Evolutionary conservation across 1,140 invertebrate species (phyloP), one percentile per base, ranked within the genome.

Genomic region (Drosophila eugracilis): DNA sequence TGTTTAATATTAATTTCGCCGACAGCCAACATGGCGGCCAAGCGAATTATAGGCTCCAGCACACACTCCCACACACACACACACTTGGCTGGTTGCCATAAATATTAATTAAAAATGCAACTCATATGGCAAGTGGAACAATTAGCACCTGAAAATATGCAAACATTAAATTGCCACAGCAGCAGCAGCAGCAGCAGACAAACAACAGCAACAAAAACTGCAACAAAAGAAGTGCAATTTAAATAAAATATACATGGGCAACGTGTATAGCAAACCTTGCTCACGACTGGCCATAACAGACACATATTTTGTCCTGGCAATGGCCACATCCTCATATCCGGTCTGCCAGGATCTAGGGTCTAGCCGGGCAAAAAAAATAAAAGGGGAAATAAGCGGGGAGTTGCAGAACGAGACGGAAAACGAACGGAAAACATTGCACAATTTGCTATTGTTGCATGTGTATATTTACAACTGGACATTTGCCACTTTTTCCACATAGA

Each of bases 121-220:
- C 78, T 90, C 89, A 91, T 91, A 91, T 91, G 89, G 71, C 74
- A 84, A 88, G 85, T 89, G 89, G 81, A 91, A 72, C 89, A 91
- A 91, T 91, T 91, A 91, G 81, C 89, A 91, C 89, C 89, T 91
- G 89, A 91, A 91, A 91, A 91, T 91, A 91, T 91, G 89, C 85
- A 91, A 89, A 89, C 86, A 91, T 91, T 91, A 91, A 89, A 88
- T 88, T 78, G 83, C 53, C 75, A 69, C 66, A 73, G 67, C 78
- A 67, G 72, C 73, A 66, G 49, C 26, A 39, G 6, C n/a, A 24
- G 39, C 28, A 6, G 26, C 28, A 6, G 28, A 39, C 9, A 37
- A 10, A n/a, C 1, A 42, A 58, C 45, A 28, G 63, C 15, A 49
- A 0, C 55, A 71, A 59, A 21, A 78, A 55, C 36, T 69, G 49